Conservation (phyloP, 2,888 invertebrate species). For the Drosophila cracens region DNA sequence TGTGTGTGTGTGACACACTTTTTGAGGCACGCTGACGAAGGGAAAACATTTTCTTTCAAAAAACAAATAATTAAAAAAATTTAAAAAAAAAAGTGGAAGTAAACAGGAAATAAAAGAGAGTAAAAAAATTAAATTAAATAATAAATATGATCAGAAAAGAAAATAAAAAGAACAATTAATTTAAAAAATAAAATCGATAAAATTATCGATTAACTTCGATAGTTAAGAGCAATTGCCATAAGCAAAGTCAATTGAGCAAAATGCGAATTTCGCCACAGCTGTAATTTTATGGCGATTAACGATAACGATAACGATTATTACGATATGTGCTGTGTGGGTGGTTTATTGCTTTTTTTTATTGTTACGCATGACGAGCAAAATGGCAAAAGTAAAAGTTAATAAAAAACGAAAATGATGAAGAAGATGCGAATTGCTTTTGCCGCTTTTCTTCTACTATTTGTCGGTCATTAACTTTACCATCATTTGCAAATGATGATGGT, state of each 20-base stretch:
- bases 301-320: slow-evolving; percentile 12
- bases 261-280: slow-evolving; percentile 2
- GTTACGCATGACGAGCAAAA: slow-evolving; percentile 68
- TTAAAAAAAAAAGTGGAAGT: background rate
- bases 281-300: slow-evolving; percentile 10
- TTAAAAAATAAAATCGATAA: background rate
- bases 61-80: background rate
- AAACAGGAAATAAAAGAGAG: background rate
- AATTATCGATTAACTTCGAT: slow-evolving; percentile 19
- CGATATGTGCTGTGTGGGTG: background rate
- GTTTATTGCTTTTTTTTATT: slow-evolving; percentile 8
- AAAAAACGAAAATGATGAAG: slow-evolving; percentile 39
- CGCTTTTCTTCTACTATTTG: slow-evolving; percentile 26
- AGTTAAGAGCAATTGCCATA: background rate
- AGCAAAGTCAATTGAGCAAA: slow-evolving; percentile 9
- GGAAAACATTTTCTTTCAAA: background rate
- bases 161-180: background rate
- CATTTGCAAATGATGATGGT: slow-evolving; percentile 24
- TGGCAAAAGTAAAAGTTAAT: slow-evolving; percentile 60
- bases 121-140: background rate
- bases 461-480: slow-evolving; percentile 62
- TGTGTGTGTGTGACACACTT: slow-evolving; percentile 14
- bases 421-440: slow-evolving; percentile 61
- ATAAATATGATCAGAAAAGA: no score
- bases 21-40: background rate